Conservation (phyloP, 2,113 vertebrate species). For the Micronycteris hirsuta region DNA sequence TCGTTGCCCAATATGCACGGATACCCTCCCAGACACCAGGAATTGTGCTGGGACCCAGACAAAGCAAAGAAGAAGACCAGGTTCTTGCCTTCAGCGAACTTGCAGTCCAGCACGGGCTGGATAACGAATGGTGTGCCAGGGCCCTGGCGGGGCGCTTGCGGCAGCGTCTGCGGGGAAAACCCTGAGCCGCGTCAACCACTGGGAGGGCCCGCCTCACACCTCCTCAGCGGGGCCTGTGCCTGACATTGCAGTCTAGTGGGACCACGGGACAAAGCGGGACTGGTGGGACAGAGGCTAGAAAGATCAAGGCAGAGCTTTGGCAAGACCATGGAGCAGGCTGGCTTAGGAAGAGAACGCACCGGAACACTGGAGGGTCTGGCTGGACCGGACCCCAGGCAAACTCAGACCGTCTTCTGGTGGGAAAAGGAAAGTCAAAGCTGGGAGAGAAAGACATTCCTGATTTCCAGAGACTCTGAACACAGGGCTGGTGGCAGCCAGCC, state of each 20-base stretch:
- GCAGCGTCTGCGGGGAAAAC: neutral
- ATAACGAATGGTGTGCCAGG: rapidly evolving
- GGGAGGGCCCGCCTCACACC: neutral
- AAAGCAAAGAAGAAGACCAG: neutral
- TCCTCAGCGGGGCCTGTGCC: neutral
- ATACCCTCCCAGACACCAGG: neutral
- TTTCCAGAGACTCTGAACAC: neutral
- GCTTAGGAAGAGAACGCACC: neutral
- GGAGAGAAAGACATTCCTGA: neutral
- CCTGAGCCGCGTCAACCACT: neutral
- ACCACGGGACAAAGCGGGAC: neutral
- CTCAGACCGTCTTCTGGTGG: neutral
- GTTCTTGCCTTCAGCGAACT: neutral
- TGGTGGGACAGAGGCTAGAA: neutral
- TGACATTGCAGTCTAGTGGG: too few relatives aligned
- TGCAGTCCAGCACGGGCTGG: rapidly evolving
- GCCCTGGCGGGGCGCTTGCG: rapidly evolving
- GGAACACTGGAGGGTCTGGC: neutral
- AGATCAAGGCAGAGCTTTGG: neutral
- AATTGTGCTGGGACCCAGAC: neutral
- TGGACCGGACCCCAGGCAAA: neutral
- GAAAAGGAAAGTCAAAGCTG: neutral
- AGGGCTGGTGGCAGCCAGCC: neutral
- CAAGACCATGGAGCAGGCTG: neutral
- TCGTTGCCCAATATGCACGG: neutral